Base-by-base conservation (phyloP, 37 sponge, comb jelly and placozoan genomes). In the Dysidea cf. avara region DNA sequence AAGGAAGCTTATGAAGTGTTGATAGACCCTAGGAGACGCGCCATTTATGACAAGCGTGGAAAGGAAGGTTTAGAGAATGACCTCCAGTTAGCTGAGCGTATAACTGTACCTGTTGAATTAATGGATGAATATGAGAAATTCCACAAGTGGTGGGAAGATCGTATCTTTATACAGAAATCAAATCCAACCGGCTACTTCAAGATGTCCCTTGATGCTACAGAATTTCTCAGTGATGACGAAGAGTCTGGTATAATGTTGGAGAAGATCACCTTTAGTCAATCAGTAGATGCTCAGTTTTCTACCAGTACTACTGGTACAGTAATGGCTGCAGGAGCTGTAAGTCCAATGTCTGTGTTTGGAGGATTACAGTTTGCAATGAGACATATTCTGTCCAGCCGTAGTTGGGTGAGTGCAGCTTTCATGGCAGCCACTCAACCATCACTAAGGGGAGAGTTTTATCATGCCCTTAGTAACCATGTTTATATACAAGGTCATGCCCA, bases 1-100 rank as follows among this genome's bases (percentile, higher is more conserved):
- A 82, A 89, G 39, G 86, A 95, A 47, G 99, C 99, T 0, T 94
- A 99, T 66, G 83, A 69, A 0, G 86, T 99, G 5, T 74, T 99
- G 52, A 84, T 52, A 34, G 90, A 95, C 56, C 91, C 94, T 17
- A 56, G 83, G 16, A 76, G 59, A 50, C 85, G 94, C 24, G 68
- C 83, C 25, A 83, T 99, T 21, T 99, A 99, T 54, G 94, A 99
- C 57, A 65, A 68, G 26, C 76, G 84, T 53, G 99, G 99, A 20
- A 76, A 74, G 48, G 66, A 82, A 70, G 96, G 99, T 9, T 35
- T 99, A 48, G 78, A 81, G 49, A 47, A 64, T 18, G 91, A 90
- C 35, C 56, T 80, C 71, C 82, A 85, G 1, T 18, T 90, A 1
- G 65, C 85, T 24, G 72, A 90, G 40, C 76, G 91, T 13, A 81